Conservation (phyloP, 2,113 vertebrate genomes). For the Erinaceus europaeus region DNA sequence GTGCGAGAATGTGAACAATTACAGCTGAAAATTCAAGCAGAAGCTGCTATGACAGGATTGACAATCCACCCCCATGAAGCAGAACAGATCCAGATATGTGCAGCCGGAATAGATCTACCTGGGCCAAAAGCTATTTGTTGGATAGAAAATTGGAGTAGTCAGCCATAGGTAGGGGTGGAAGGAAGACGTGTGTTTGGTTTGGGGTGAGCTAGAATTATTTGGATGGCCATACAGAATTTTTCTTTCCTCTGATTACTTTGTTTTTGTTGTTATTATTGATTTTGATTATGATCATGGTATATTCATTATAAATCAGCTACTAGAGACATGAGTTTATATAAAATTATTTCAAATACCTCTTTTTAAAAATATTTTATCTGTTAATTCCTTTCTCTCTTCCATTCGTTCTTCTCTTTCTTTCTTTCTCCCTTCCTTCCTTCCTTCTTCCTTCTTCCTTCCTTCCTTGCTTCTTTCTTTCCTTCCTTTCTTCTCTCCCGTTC, state of each 20-base stretch:
- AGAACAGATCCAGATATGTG: neutral
- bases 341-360: neutral
- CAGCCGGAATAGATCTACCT: neutral
- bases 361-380: neutral
- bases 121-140: neutral
- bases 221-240: neutral
- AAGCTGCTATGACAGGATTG: slow-evolving; percentile 49
- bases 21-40: slow-evolving; percentile 28
- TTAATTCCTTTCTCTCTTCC: neutral
- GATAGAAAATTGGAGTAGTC: neutral
- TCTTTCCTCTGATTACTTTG: neutral
- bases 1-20: slow-evolving; percentile 58
- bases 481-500: too few species aligned
- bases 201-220: neutral
- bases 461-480: too few species aligned
- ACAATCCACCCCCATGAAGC: slow-evolving; percentile 17
- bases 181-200: neutral
- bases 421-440: too few species aligned
- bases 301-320: neutral
- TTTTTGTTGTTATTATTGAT: neutral
- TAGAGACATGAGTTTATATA: neutral
- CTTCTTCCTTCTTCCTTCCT: too few species aligned
- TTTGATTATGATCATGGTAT: neutral
- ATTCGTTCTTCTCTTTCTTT: too few species aligned
- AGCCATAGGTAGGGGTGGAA: neutral